Conservation (phyloP, 2,113 vertebrate species). For the Nicator chloris region DNA sequence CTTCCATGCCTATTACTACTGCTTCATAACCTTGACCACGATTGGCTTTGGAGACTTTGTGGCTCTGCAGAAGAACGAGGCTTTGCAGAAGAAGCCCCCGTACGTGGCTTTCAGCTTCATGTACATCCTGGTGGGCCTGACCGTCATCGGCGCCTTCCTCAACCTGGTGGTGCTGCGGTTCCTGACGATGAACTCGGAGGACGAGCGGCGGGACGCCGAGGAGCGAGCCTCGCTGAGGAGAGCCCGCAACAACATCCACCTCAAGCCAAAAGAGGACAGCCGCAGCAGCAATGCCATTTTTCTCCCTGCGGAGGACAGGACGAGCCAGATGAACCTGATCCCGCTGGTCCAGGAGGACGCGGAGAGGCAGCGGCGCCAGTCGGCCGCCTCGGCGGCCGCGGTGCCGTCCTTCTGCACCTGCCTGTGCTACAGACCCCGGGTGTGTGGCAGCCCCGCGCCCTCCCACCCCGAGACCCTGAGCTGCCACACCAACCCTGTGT, state of each 20-base stretch:
- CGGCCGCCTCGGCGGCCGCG: constrained; percentile 48
- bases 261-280: constrained; percentile 61
- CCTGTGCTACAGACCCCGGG: constrained; percentile 79
- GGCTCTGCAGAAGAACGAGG: constrained; percentile 92
- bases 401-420: constrained; percentile 81
- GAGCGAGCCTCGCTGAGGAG: constrained; percentile 78
- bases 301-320: constrained; percentile 81
- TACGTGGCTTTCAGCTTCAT: constrained; percentile 98
- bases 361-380: constrained; percentile 34
- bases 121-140: constrained; percentile 94
- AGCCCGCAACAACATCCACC: constrained; percentile 64
- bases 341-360: constrained; percentile 73
- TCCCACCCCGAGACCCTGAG: constrained; percentile 70
- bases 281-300: constrained; percentile 78
- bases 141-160: constrained; percentile 94
- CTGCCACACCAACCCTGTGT: constrained; percentile 82
- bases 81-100: constrained; percentile 91
- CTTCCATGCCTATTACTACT: constrained; percentile 97
- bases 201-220: constrained; percentile 81
- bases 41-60: constrained; percentile 98
- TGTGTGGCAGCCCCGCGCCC: constrained; percentile 71
- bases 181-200: constrained; percentile 89
- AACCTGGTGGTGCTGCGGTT: constrained; percentile 95
- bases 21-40: constrained; percentile 97
- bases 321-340: constrained; percentile 89